These are phyloP conservation scores for Hylia prasina DNA, from an alignment of 2,113 vertebrate species.

Conservation along the genomic window DNA sequence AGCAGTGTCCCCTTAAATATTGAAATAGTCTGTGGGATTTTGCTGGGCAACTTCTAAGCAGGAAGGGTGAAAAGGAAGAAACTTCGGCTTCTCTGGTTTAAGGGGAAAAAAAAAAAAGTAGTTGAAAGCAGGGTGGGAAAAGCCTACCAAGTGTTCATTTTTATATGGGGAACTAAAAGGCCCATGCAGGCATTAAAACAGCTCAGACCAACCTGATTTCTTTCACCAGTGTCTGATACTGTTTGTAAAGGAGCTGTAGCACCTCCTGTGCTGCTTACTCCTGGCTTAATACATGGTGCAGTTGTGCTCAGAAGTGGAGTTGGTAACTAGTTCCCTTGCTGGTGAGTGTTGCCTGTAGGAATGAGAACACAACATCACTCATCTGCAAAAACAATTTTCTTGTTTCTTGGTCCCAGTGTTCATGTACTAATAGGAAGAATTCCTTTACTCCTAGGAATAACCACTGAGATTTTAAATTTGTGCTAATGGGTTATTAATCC, in stretches of 20 bases:
- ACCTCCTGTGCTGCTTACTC: background rate
- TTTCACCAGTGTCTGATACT: background rate
- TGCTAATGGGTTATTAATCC: conserved; percentile 56
- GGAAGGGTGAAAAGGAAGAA: background rate
- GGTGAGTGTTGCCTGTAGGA: background rate
- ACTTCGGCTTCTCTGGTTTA: background rate
- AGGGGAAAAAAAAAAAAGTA: background rate
- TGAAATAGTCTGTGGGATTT: background rate
- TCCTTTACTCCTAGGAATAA: background rate
- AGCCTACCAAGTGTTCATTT: background rate
- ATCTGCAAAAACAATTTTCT: background rate
- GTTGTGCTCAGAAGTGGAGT: background rate
- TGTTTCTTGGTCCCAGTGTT: background rate
- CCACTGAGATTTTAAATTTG: conserved; percentile 4
- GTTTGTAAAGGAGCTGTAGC: background rate
- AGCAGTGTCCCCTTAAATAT: background rate
- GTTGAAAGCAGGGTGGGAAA: background rate
- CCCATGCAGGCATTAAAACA: background rate
- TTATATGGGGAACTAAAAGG: background rate
- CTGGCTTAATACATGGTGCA: background rate
- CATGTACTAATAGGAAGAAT: background rate
- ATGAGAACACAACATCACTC: background rate
- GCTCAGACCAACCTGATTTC: background rate
- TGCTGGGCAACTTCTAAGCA: background rate
- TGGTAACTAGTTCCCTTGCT: background rate